These are phyloP conservation scores for Scarus forsteni DNA, from an alignment of 2,797 vertebrate species.

Conservation along the genomic window DNA sequence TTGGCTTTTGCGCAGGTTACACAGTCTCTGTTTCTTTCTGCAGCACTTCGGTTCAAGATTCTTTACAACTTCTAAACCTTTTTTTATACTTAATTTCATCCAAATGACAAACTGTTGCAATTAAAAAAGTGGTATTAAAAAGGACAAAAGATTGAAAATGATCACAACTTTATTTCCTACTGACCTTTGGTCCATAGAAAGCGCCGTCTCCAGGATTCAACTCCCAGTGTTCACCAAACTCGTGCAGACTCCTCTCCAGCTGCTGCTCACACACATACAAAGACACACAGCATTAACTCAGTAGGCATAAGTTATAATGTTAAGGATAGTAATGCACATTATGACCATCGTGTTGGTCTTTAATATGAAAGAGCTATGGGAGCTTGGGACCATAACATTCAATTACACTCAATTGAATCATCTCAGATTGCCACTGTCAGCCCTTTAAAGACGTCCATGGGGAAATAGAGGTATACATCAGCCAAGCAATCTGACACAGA, in stretches of 20 bases:
- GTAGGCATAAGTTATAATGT: not conserved
- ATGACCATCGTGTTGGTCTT: not conserved
- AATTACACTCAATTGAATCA: slow-evolving; percentile 58
- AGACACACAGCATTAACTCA: slow-evolving; percentile 21
- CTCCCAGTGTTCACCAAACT: slow-evolving; percentile 91
- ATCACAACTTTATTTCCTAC: slow-evolving; percentile 6
- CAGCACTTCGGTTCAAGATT: too few relatives aligned
- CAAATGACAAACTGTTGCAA: too few relatives aligned
- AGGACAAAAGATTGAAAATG: too few relatives aligned
- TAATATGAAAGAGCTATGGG: slow-evolving; percentile 9
- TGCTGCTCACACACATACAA: slow-evolving; percentile 77
- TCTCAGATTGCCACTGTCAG: slow-evolving; percentile 36
- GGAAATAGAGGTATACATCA: slow-evolving; percentile 53
- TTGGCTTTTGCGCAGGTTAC: too few relatives aligned
- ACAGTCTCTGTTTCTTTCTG: too few relatives aligned
- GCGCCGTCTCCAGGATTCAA: slow-evolving; percentile 92
- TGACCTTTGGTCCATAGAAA: slow-evolving; percentile 96
- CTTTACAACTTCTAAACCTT: too few relatives aligned
- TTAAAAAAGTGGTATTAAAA: too few relatives aligned
- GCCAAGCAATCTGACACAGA: slow-evolving; percentile 23
- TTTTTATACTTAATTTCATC: too few relatives aligned
- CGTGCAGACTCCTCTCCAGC: slow-evolving; percentile 85
- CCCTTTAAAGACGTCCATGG: slow-evolving; percentile 21
- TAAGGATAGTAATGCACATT: slow-evolving; percentile 28
- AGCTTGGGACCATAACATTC: slow-evolving; percentile 37